phyloP scores from a whole-genome alignment of 30 jellyfish, hydroid and myxozoan genomes.

The Turritopsis dohrnii region DNA sequence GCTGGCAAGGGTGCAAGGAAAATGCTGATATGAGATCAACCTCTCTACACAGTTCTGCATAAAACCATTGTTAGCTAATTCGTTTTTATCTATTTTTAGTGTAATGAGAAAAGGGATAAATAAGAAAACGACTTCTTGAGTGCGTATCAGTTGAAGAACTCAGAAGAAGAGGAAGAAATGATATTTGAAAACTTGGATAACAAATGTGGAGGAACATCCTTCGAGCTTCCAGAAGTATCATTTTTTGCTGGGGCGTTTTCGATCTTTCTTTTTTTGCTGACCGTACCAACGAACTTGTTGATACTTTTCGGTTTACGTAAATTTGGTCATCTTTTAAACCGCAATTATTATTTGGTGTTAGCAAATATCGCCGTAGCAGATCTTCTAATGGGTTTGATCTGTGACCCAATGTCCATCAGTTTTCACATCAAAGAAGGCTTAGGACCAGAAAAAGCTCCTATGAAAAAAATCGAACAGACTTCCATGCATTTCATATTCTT shows the following conservation, averaged over 20 bases:
- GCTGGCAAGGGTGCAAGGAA: neutral
- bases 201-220: slow-evolving; percentile 16
- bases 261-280: neutral
- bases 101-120: neutral
- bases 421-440: slow-evolving; percentile 19
- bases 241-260: slow-evolving; percentile 12
- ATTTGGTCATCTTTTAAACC: neutral
- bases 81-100: neutral
- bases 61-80: neutral
- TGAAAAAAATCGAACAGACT: neutral
- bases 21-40: neutral
- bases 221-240: slow-evolving; percentile 6
- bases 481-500: slow-evolving; percentile 23
- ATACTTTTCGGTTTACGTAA: neutral
- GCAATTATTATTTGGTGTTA: slow-evolving; percentile 14
- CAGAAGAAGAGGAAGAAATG: no score
- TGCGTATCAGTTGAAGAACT: neutral
- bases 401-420: slow-evolving; percentile 23
- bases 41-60: neutral
- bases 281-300: neutral
- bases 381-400: neutral
- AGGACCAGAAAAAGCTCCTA: slow-evolving; percentile 7
- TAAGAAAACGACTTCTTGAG: neutral
- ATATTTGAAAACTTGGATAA: slow-evolving; percentile 8
- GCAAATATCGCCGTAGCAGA: slow-evolving; percentile 17